These are phyloP conservation scores for Penaeus monodon DNA, from an alignment of 2,888 invertebrate genomes.

Conservation along the genomic window DNA sequence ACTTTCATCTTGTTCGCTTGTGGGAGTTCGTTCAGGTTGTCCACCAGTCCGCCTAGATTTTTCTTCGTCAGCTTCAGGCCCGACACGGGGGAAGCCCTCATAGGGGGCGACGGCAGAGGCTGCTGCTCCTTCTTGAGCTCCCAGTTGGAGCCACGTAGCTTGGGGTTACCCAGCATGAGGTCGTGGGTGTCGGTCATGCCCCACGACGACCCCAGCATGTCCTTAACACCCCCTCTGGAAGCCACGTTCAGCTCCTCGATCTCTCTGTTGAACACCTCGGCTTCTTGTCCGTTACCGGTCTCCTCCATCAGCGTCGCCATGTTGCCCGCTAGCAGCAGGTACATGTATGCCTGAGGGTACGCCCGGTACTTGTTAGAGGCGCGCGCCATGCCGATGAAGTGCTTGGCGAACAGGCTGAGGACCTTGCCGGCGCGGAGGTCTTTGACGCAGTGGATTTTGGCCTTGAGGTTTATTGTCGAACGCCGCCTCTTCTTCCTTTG, in stretches of 20 bases:
- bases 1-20: too few species aligned
- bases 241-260: slow-evolving; percentile 71
- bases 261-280: slow-evolving; percentile 73
- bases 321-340: slow-evolving; percentile 80
- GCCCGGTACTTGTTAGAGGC: slow-evolving; percentile 77
- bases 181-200: slow-evolving; percentile 41
- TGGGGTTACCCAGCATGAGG: slow-evolving; percentile 30
- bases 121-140: slow-evolving; percentile 36
- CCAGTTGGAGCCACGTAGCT: slow-evolving; percentile 57
- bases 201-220: slow-evolving; percentile 41
- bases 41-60: too few species aligned
- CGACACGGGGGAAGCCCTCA: slow-evolving; percentile 1
- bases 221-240: slow-evolving; percentile 30
- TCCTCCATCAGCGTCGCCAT: slow-evolving; percentile 75
- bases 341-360: slow-evolving; percentile 76
- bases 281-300: slow-evolving; percentile 73
- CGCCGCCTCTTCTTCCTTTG: slow-evolving; percentile 66
- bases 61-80: slow-evolving; percentile 4
- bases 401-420: slow-evolving; percentile 79
- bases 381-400: slow-evolving; percentile 80
- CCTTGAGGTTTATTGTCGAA: slow-evolving; percentile 37
- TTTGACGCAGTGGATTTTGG: slow-evolving; percentile 71
- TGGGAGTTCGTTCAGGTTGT: too few species aligned
- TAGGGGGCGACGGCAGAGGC: slow-evolving; percentile 50
- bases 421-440: slow-evolving; percentile 75